Evolutionary conservation across 2,888 invertebrate genomes (phyloP), one percentile per base, ranked within the genome.

Genomic region (Caenorhabditis afra): DNA sequence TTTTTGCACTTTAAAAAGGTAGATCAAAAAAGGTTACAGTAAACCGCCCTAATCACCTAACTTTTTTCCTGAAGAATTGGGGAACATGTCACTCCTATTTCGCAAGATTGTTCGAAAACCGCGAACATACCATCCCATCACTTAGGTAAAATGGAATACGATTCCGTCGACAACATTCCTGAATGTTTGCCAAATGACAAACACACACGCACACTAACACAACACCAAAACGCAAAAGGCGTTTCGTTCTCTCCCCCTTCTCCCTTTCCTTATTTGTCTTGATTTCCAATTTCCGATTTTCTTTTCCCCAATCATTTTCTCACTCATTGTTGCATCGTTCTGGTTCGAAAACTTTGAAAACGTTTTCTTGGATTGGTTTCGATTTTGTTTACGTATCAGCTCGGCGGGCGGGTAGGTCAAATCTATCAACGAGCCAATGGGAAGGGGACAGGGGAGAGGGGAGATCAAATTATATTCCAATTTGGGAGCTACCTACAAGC

Each of bases 161-260:
- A 61, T 57, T 41, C 20, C 53, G 62, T 22, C 49, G 4, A 29
- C 29, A 29, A 62, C 39, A 71, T 71, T 58, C 47, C 23, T 53
- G 29, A 73, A 49, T 73, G 73, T 73, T 73, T 73, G 73, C 64
- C 37, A 73, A 58, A 64, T 65, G 73, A 65, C 73, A 73, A 62
- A 71, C 49, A 71, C 62, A 62, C 71, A 41, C 23, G 29, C 23
- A 64, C 39, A 47, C 29, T 29, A 29, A 29, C 29, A 29, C 29
- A 29, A 29, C 29, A 29, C n/a, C n/a, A 7, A 29, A 29, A 29
- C 29, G 29, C 29, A 29, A 5, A 29, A 7, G 29, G 3, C 4
- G 29, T 29, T 29, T 29, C 29, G 29, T 29, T 29, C 29, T 29
- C 7, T 29, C 29, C 29, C 7, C 29, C 29, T 7, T 45, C 62